Base-by-base conservation (phyloP, 1,140 invertebrate genomes). In the Ephestia elutella region DNA sequence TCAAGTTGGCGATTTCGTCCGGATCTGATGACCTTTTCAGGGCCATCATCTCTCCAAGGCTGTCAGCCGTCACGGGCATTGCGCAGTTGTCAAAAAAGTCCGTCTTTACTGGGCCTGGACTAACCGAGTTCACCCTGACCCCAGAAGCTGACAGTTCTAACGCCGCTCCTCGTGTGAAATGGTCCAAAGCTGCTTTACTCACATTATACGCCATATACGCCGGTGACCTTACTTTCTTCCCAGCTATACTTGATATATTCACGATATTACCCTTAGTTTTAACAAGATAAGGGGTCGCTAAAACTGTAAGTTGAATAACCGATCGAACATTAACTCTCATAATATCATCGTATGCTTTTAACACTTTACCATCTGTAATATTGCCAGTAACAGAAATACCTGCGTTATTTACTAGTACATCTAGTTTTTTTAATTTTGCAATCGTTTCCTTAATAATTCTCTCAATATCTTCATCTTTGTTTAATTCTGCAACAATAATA, bases 101-200 rank as follows among this genome's bases (percentile, higher is more conserved):
- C 20, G 94, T 95, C 11, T 90, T 67, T 44, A 92, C 85, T 2
- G 93, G 92, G 49, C 92, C 93, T 50, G 94, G 93, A 79, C 93
- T 93, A 0, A 94, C 92, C 54, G 90, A 83, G 80, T 95, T 95
- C 0, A 95, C 93, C 62, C 94, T 86, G 7, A 95, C 89, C 66
- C 91, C 86, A 80, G 93, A 92, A 0, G 87, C 48, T n/a, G 92
- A 92, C 18, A 94, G 76, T 78, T 94, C 93, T 66, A 93, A 88
- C n/a, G 91, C 91, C 13, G 86, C 64, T 54, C 92, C 93, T 62
- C 91, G 81, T 3, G 94, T 95, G 38, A 96, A 89, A 71, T 95
- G 94, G 83, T 96, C 93, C 7, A 96, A 59, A 20, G 94, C 93
- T 55, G 93, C 82, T 87, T 96, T 96, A 19, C 93, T 94, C 83